phyloP scores from a whole-genome alignment of 2,113 vertebrate genomes.

The Bungarus multicinctus region DNA sequence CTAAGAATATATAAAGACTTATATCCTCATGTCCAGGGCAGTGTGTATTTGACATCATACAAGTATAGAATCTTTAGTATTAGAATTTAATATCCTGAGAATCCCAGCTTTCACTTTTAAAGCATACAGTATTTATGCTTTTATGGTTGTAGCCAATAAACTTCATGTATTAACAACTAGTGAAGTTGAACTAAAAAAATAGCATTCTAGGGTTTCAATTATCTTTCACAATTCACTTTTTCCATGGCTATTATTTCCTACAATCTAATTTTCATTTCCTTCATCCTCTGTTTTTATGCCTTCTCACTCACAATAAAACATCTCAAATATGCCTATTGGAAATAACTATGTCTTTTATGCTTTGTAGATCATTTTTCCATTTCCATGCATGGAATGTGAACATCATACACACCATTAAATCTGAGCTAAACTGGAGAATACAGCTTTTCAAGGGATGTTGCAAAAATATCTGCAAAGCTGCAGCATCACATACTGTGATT shows the following conservation, averaged over 20 bases:
- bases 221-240: neutral
- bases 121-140: neutral
- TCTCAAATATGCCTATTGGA: neutral
- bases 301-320: neutral
- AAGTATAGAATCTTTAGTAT: neutral
- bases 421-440: slow-evolving; percentile 12
- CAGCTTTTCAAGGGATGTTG: slow-evolving; percentile 21
- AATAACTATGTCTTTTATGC: neutral
- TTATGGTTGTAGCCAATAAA: neutral
- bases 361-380: neutral
- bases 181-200: slow-evolving; percentile 4
- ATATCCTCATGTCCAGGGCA: neutral
- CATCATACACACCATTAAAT: neutral
- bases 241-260: neutral
- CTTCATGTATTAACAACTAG: neutral
- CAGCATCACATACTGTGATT: neutral
- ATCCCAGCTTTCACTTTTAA: neutral
- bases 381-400: neutral
- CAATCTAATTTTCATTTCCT: neutral
- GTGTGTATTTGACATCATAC: neutral
- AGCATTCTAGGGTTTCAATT: neutral
- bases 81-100: slow-evolving; percentile 7
- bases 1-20: neutral
- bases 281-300: neutral
- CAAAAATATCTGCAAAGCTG: neutral